Conservation (phyloP, 2,113 vertebrate genomes). For the Phaethornis superciliosus region DNA sequence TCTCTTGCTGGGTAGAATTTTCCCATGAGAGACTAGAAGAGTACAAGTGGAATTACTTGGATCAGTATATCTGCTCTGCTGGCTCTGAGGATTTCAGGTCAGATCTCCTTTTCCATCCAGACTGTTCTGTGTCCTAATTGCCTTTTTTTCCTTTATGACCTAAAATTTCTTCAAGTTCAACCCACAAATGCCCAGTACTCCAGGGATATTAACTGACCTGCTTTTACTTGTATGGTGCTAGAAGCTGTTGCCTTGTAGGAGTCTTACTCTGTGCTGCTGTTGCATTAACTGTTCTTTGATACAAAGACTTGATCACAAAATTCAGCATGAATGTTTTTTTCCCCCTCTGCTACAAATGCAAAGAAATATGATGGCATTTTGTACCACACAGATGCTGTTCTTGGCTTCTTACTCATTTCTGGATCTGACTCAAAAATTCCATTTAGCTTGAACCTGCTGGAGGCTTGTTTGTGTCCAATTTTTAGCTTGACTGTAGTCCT, state of each 20-base stretch:
- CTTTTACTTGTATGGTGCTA: background rate
- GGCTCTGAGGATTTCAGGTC: conserved; percentile 98
- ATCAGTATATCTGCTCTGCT: conserved; percentile 97
- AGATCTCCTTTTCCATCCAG: conserved; percentile 1
- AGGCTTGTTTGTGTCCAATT: background rate
- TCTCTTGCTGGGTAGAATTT: conserved; percentile 97
- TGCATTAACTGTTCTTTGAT: conserved; percentile 7
- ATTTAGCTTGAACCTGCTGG: background rate
- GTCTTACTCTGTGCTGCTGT: background rate
- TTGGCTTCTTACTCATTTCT: conserved; percentile 26
- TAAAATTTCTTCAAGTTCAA: conserved; percentile 3
- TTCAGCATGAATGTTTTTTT: background rate
- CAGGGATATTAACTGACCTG: conserved; percentile 22
- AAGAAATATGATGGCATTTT: conserved; percentile 7
- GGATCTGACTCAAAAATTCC: conserved; percentile 6
- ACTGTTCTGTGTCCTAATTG: conserved; percentile 30
- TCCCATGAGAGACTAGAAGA: conserved; percentile 94
- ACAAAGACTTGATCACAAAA: background rate
- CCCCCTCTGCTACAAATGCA: background rate
- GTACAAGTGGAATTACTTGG: conserved; percentile 99
- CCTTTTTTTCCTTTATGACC: conserved; percentile 38
- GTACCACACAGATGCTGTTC: conserved; percentile 3
- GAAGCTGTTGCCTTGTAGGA: background rate
- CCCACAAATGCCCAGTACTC: background rate
- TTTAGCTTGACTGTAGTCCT: background rate